Evolutionary conservation across 1,140 invertebrate genomes (phyloP).

Genomic region (Lamellibrachia luymesi): DNA sequence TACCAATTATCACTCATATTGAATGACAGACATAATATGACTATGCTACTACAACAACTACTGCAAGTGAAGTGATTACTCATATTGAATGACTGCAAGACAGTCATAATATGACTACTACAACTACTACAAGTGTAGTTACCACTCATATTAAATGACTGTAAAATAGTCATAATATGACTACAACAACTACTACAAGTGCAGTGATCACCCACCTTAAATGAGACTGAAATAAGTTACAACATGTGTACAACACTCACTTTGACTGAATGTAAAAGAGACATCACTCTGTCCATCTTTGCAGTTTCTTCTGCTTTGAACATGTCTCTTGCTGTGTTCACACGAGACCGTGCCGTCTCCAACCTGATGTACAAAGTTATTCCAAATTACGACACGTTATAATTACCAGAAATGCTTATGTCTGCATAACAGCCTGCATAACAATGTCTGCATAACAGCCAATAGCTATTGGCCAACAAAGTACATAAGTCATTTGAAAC

Average conservation of each 20-base stretch:
- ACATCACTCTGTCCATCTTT: constrained; percentile 45
- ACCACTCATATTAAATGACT: neutral
- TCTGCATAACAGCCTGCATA: neutral
- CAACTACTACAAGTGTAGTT: neutral
- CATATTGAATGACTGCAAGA: too few relatives aligned
- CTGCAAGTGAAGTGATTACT: too few relatives aligned
- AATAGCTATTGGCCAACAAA: neutral
- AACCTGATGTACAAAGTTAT: neutral
- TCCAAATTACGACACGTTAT: neutral
- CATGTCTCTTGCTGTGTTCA: constrained; percentile 40
- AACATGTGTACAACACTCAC: constrained; percentile 33
- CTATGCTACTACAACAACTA: too few relatives aligned
- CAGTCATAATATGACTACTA: neutral
- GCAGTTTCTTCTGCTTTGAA: constrained; percentile 42
- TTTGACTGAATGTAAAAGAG: constrained; percentile 51
- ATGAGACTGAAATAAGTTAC: neutral
- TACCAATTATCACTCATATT: too few relatives aligned
- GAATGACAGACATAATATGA: too few relatives aligned
- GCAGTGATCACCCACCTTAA: too few relatives aligned
- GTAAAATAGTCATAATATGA: neutral
- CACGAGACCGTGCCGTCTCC: neutral
- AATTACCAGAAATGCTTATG: neutral
- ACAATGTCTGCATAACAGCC: neutral
- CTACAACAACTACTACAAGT: neutral
- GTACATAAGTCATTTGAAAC: neutral